Evolutionary conservation across 2,797 vertebrate species (phyloP).

Genomic region (Hydrolagus colliei): DNA sequence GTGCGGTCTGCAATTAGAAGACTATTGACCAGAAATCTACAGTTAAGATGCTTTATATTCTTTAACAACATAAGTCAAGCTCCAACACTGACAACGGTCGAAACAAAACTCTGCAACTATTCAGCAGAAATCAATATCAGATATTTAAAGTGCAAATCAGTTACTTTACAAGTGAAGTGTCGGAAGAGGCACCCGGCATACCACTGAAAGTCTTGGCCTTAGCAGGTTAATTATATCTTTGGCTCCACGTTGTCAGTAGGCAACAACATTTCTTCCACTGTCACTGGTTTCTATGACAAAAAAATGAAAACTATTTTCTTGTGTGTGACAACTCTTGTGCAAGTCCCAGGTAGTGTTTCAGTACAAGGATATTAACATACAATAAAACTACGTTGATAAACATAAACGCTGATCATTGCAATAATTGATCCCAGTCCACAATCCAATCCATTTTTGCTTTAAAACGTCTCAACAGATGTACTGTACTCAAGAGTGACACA

Average conservation of each 20-base stretch:
- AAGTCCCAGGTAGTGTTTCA: neutral
- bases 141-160: no score
- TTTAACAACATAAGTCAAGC: no score
- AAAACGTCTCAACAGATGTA: no score
- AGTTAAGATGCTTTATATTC: neutral
- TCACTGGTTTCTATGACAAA: neutral
- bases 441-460: neutral
- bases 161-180: no score
- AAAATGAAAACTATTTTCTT: neutral
- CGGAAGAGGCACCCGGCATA: neutral
- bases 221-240: conserved; percentile 1
- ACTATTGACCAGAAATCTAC: neutral
- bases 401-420: neutral
- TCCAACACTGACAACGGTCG: no score
- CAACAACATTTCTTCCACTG: neutral
- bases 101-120: no score
- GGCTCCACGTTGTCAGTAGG: neutral
- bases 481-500: no score
- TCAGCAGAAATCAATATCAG: no score
- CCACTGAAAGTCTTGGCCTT: neutral
- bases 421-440: neutral
- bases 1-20: no score
- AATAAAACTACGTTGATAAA: neutral
- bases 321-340: neutral
- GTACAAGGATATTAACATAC: neutral